Conservation (phyloP, 2,888 invertebrate species). For the Tridacna crocea region DNA sequence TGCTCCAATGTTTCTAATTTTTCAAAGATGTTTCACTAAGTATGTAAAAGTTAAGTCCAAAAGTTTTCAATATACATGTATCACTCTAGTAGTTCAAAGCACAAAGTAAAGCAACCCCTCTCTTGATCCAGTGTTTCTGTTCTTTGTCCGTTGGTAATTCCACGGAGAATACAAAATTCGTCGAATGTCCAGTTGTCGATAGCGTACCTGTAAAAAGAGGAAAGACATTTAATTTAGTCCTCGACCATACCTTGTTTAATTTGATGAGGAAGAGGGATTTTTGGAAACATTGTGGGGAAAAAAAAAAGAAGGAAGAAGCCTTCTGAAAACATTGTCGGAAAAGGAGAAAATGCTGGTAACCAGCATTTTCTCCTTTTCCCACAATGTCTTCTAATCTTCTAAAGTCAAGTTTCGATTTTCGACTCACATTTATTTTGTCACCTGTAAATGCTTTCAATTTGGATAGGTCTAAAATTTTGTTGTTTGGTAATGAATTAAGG, state of each 20-base stretch:
- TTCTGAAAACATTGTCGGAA: background rate
- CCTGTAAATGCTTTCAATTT: no score
- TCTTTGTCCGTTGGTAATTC: slow-evolving; percentile 82
- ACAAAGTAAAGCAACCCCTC: slow-evolving; percentile 84
- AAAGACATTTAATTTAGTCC: background rate
- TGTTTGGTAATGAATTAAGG: no score
- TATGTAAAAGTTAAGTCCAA: no score
- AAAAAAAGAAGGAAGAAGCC: no score
- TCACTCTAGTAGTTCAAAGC: slow-evolving; percentile 83
- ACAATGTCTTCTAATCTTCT: background rate
- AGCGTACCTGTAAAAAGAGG: slow-evolving; percentile 80
- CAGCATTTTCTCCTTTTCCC: slow-evolving; percentile 1
- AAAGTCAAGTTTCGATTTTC: no score
- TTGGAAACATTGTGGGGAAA: no score
- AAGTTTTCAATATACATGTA: background rate
- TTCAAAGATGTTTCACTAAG: no score
- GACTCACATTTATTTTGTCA: no score
- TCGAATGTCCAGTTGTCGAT: slow-evolving; percentile 84
- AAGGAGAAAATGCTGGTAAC: background rate
- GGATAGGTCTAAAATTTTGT: no score
- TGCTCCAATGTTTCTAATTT: no score
- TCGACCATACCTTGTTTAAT: no score
- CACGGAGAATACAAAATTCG: slow-evolving; percentile 84
- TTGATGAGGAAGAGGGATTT: no score
- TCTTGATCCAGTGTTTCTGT: slow-evolving; percentile 84